A percentile compares a stretch with the other conserved stretches of the same genome.
Conservation (phyloP, 2,797 vertebrate genomes). For the Esox lucius region DNA sequence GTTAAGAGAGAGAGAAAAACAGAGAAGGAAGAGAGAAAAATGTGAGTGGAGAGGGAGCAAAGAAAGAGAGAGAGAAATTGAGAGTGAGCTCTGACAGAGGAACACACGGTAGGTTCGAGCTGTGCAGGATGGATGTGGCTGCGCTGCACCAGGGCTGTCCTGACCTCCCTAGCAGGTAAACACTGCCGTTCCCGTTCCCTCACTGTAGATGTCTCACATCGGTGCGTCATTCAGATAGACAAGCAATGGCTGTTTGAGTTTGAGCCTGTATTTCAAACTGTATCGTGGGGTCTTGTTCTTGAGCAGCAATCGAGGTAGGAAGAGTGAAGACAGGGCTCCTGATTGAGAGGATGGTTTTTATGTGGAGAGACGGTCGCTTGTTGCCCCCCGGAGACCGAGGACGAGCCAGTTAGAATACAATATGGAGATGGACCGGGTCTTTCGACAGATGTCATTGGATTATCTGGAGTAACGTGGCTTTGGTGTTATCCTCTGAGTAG, state of each 20-base stretch:
- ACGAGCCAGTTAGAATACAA: not conserved
- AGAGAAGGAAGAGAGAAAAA: not conserved
- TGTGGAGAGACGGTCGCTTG: not conserved
- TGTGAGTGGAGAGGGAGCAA: not conserved
- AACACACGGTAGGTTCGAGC: constrained; percentile 10
- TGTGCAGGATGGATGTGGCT: constrained; percentile 71
- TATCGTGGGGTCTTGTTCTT: not conserved
- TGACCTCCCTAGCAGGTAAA: constrained; percentile 74
- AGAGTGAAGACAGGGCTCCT: not conserved
- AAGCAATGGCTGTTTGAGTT: not conserved
- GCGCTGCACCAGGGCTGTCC: constrained; percentile 66
- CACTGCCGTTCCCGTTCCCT: not conserved
- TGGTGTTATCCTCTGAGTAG: too few species aligned
- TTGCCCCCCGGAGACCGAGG: not conserved
- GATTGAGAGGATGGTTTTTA: not conserved
- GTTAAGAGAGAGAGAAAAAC: not conserved
- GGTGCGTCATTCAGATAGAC: not conserved
- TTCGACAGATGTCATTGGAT: too few species aligned
- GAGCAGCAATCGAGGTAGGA: not conserved
- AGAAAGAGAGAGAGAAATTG: not conserved
- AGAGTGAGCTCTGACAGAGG: constrained; percentile 9
- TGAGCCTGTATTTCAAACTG: not conserved
- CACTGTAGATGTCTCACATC: not conserved
- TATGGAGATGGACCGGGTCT: too few species aligned
- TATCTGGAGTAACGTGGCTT: too few species aligned